Conservation (phyloP, 1,140 invertebrate species). For the Venturia canescens region DNA sequence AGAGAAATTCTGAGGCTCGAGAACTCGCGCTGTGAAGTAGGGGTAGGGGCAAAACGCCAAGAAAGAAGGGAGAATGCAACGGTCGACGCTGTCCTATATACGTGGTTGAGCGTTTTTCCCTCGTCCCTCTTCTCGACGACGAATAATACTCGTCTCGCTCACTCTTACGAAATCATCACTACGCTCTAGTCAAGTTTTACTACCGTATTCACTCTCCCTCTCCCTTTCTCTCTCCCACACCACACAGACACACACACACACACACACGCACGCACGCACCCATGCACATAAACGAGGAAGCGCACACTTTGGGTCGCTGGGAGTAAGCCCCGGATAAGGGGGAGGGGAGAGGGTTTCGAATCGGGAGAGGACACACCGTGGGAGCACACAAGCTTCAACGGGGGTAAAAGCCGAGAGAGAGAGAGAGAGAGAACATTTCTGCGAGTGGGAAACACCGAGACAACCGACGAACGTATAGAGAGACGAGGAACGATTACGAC, state of each 20-base stretch:
- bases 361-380: conserved; percentile 46
- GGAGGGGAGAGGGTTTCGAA: conserved; percentile 38
- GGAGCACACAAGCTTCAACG: conserved; percentile 28
- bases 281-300: conserved; percentile 16
- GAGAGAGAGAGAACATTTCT: conserved; percentile 48
- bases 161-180: conserved; percentile 26
- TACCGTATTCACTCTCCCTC: conserved; percentile 14
- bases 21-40: conserved; percentile 18
- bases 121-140: conserved; percentile 13
- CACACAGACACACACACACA: neutral
- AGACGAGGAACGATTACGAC: conserved; percentile 26
- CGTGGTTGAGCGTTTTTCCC: neutral
- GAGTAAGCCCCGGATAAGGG: conserved; percentile 21
- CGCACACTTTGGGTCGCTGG: conserved; percentile 24
- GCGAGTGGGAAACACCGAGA: conserved; percentile 39
- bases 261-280: neutral
- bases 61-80: conserved; percentile 59
- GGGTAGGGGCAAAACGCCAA: conserved; percentile 57
- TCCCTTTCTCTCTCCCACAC: conserved; percentile 7
- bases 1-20: conserved; percentile 36
- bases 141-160: conserved; percentile 19
- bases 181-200: conserved; percentile 18
- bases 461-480: conserved; percentile 30
- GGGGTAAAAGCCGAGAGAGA: conserved; percentile 48
- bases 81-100: conserved; percentile 41